Evolutionary conservation across 2,797 vertebrate species (phyloP).

Genomic region (Champsocephalus gunnari): DNA sequence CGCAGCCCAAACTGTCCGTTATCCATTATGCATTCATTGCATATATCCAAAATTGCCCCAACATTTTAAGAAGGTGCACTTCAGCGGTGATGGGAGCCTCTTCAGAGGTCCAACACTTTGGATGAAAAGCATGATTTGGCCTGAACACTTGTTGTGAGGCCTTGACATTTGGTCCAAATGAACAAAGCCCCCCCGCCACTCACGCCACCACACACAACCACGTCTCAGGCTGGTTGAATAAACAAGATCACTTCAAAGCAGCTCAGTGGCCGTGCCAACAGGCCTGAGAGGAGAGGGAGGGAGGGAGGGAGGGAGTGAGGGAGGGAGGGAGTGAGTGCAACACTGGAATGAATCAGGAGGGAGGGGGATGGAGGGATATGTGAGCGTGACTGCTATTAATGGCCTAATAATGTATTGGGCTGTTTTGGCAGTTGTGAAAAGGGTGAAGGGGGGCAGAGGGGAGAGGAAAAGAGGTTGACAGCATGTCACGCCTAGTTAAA

Average conservation of each 20-base stretch:
- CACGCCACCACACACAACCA: slow-evolving; percentile 30
- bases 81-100: not conserved
- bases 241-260: slow-evolving; percentile 72
- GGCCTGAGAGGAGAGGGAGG: slow-evolving; percentile 44
- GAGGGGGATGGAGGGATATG: slow-evolving; percentile 44
- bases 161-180: slow-evolving; percentile 52
- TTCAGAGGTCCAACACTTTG: slow-evolving; percentile 14
- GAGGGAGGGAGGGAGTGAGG: too few species aligned
- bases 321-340: slow-evolving; percentile 42
- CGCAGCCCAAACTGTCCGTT: slow-evolving; percentile 1
- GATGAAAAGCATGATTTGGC: slow-evolving; percentile 53
- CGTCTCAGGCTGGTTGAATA: slow-evolving; percentile 57
- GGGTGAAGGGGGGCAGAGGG: slow-evolving; percentile 56
- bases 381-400: slow-evolving; percentile 72
- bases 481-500: slow-evolving; percentile 79
- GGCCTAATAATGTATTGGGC: slow-evolving; percentile 76
- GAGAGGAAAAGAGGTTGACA: slow-evolving; percentile 67
- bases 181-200: slow-evolving; percentile 46
- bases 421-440: slow-evolving; percentile 77
- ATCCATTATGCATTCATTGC: not conserved
- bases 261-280: slow-evolving; percentile 66
- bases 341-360: slow-evolving; percentile 54
- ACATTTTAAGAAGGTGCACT: not conserved
- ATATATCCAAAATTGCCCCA: not conserved
- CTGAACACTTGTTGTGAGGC: slow-evolving; percentile 48